Base-by-base conservation (phyloP, 2,888 invertebrate genomes). In the Parthenolecanium corni region DNA sequence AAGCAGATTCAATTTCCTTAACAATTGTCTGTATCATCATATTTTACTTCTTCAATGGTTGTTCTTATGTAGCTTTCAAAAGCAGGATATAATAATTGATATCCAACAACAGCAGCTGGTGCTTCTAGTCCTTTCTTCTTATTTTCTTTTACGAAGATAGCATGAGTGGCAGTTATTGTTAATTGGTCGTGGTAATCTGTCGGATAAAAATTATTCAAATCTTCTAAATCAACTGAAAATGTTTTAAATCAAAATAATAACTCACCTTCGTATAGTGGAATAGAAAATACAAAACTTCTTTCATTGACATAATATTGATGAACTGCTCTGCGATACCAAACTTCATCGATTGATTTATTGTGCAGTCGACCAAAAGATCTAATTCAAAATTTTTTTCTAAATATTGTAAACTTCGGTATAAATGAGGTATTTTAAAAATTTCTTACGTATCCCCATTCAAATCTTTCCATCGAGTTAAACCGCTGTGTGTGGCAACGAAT, bases 291-390 rank as follows among this genome's bases (percentile, higher is more conserved):
- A 73, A 92, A 93, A 72, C 91, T 89, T 70, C 90, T 88, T 1
- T 86, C 86, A 69, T 92, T 89, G 57, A 89, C 81, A 0, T 82
- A 76, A 71, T 92, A 87, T 70, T 92, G 91, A 72, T 93, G 92
- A 1, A 93, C 89, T 0, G 93, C 91, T 58, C 93, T 78, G 68
- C 86, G 85, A 72, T 92, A 93, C 91, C 92, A 93, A 38, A 88
- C 81, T 65, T 88, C 86, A 71, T 93, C 92, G 76, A 87, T 88
- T 0, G 90, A 89, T 66, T 86, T 78, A 1, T 83, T 81, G 72
- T 90, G 85, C 65, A 79, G 80, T 69, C 89, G 86, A 69, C 86
- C 86, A 71, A 92, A 92, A 72, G 85, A 84, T 23, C 91, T 91
- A 75, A 44, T 42, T 16, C 12, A 62, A 65, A 38, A 49, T 44